These are phyloP conservation scores for Leptatherina wallacei DNA, from an alignment of 2,797 vertebrate species.

Conservation along the genomic window DNA sequence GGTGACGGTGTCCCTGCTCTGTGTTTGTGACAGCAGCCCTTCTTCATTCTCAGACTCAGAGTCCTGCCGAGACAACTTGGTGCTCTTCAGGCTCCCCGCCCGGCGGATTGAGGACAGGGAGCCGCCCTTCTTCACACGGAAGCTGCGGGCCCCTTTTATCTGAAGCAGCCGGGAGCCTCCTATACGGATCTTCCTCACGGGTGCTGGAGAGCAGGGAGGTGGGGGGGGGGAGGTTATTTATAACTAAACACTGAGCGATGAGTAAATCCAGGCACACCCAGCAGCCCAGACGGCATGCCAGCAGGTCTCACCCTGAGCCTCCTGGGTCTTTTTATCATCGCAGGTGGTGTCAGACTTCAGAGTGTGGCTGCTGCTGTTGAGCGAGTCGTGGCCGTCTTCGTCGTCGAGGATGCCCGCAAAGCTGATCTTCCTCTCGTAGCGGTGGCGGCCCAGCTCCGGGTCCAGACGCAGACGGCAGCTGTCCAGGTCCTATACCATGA, in stretches of 20 bases:
- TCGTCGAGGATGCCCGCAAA: conserved; percentile 98
- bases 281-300: accelerated
- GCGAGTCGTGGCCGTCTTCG: conserved; percentile 94
- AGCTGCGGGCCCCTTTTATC: conserved; percentile 98
- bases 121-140: conserved; percentile 97
- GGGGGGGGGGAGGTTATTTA: conserved; percentile 38
- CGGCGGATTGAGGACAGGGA: conserved; percentile 96
- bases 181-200: conserved; percentile 94
- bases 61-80: conserved; percentile 97
- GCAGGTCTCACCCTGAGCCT: conserved; percentile 76
- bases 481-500: conserved; percentile 88
- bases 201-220: conserved; percentile 64
- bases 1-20: conserved; percentile 97
- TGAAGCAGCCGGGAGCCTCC: conserved; percentile 97
- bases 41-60: conserved; percentile 99
- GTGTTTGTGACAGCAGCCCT: conserved; percentile 91
- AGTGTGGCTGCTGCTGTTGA: conserved; percentile 98
- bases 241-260: conserved; percentile 6
- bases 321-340: conserved; percentile 92
- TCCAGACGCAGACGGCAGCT: conserved; percentile 94
- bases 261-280: accelerated
- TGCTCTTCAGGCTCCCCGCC: conserved; percentile 98
- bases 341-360: conserved; percentile 94
- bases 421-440: conserved; percentile 99
- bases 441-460: conserved; percentile 94